Conservation (phyloP, 2,888 invertebrate species). For the Pristionchus exspectatus region DNA sequence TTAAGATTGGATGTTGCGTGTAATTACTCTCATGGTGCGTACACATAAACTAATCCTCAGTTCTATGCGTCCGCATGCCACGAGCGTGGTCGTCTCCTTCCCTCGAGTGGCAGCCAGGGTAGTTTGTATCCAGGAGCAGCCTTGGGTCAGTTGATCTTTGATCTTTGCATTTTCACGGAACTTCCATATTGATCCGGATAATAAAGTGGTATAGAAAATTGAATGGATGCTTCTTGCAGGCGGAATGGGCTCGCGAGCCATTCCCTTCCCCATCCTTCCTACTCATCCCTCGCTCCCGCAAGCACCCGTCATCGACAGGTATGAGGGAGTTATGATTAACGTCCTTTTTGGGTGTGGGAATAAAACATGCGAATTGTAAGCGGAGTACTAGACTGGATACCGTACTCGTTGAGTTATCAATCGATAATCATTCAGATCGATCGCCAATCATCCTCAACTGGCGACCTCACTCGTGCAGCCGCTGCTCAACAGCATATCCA, state of each 20-base stretch:
- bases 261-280: slow-evolving; percentile 68
- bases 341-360: no score
- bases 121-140: slow-evolving; percentile 14
- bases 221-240: not conserved
- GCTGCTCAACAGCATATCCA: slow-evolving; percentile 45
- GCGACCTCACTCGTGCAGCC: slow-evolving; percentile 49
- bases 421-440: slow-evolving; percentile 40
- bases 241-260: slow-evolving; percentile 53
- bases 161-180: not conserved
- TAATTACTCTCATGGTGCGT: no score
- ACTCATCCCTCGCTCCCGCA: slow-evolving; percentile 66
- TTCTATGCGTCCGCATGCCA: slow-evolving; percentile 52
- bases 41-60: not conserved
- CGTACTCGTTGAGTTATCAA: not conserved
- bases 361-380: no score
- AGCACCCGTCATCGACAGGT: slow-evolving; percentile 61
- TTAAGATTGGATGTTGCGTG: not conserved
- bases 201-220: not conserved
- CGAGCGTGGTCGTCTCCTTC: slow-evolving; percentile 50
- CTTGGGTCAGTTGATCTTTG: not conserved
- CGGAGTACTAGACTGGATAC: not conserved
- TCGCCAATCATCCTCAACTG: slow-evolving; percentile 32
- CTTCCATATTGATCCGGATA: not conserved
- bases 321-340: not conserved
- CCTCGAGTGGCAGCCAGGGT: not conserved